phyloP scores from a whole-genome alignment of 1,140 invertebrate species.

The Orchestia grillus region DNA sequence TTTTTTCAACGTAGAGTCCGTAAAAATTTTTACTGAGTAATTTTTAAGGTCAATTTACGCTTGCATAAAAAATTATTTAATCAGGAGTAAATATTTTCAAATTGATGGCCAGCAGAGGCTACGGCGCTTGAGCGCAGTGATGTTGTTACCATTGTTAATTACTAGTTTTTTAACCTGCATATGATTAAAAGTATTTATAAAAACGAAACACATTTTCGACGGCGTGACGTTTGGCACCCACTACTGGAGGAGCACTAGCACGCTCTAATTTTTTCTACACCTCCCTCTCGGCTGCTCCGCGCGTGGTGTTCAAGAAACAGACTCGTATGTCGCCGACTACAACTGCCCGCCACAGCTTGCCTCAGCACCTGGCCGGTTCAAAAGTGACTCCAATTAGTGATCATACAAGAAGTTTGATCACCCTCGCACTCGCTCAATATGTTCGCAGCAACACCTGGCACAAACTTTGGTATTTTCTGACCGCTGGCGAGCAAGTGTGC shows the following conservation, averaged over 20 bases:
- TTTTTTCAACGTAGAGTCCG: neutral
- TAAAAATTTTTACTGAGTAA: neutral
- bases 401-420: neutral
- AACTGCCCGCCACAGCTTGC: no score
- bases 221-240: neutral
- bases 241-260: neutral
- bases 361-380: neutral
- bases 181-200: conserved; percentile 44
- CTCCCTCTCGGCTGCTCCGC: neutral
- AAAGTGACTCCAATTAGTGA: neutral
- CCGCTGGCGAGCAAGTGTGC: no score
- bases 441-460: neutral
- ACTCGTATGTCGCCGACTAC: neutral
- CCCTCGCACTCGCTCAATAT: neutral
- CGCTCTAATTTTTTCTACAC: neutral
- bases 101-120: neutral
- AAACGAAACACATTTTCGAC: conserved; percentile 40
- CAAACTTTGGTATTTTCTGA: neutral
- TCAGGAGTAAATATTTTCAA: neutral
- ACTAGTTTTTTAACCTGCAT: conserved; percentile 43
- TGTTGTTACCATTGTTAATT: conserved; percentile 45
- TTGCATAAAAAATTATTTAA: neutral
- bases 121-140: neutral
- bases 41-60: neutral
- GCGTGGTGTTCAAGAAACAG: neutral